Base-by-base conservation (phyloP, 30 jellyfish, hydroid and myxozoan genomes). In the Haliclystus octoradiatus region DNA sequence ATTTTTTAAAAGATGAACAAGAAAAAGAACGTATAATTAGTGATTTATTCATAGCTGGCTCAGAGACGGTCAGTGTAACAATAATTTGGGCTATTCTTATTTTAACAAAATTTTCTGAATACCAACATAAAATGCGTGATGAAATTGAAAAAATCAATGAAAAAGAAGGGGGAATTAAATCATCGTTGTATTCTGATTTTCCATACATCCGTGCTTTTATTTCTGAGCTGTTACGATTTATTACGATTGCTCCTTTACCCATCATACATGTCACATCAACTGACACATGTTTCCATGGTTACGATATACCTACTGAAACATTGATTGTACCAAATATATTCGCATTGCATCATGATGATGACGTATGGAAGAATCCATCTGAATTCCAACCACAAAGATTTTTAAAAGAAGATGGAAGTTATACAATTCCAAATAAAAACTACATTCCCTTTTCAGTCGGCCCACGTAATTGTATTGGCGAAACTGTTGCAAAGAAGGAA, bases 381-480 rank as follows among this genome's bases (percentile, higher is more conserved):
- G 34, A 78, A 62, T 70, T 78, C 76, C 29, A 2, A 34, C 92
- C 92, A 4, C 83, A 78, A 62, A 60, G 92, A 47, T 70, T 68
- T 52, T 34, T 78, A 0, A 62, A 50, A 14, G 84, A 75, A 24
- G 92, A 78, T 3, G 92, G 92, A 2, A 77, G 70, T 23, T 78
- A 26, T 29, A 33, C 15, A 52, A 49, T 62, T 1, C 92, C 92
- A n/a, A 78, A 63, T 28, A 0, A 77, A 30, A 69, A 83, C 52
- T 78, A 65, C 33, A 27, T 78, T 51, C 92, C 92, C 1, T 78
- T 78, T 53, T 78, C 92, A 1, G 53, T 78, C 28, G 92, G 92
- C 2, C 69, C 27, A 60, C 46, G 92, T 28, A 83, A 62, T 57
- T 78, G 92, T 60, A 0, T 78, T 23, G 92, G 92, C 29, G 92